Evolutionary conservation across 92 coral and sea anemone species (phyloP).

Genomic region (Actinostola sp.): DNA sequence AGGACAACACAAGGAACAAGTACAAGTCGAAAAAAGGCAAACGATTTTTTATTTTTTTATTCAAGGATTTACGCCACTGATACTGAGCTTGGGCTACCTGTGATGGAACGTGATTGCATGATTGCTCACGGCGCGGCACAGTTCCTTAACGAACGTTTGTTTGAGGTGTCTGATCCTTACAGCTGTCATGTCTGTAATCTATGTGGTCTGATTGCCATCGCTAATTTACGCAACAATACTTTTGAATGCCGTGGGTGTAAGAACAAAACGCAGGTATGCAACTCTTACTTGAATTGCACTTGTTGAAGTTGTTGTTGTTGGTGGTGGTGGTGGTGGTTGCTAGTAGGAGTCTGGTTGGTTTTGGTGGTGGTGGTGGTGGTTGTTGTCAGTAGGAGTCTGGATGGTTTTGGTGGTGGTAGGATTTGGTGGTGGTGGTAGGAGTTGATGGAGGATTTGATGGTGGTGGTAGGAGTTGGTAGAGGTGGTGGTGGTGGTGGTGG

Average conservation of each 20-base stretch:
- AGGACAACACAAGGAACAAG: too few species aligned
- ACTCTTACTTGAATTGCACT: not conserved
- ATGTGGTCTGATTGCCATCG: conserved; percentile 96
- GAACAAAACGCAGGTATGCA: conserved; percentile 92
- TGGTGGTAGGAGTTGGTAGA: too few species aligned
- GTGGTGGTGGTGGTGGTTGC: not conserved
- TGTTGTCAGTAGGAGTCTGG: not conserved
- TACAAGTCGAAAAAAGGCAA: too few species aligned
- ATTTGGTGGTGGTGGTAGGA: too few species aligned
- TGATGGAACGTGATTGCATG: conserved; percentile 99
- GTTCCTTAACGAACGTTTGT: conserved; percentile 97
- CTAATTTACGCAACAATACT: conserved; percentile 92
- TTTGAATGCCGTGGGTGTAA: conserved; percentile 98
- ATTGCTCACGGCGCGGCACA: conserved; percentile 99
- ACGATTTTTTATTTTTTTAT: too few species aligned
- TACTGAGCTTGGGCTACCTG: too few species aligned
- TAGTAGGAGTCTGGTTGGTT: not conserved
- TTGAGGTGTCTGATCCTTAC: conserved; percentile 97
- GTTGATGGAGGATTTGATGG: too few species aligned
- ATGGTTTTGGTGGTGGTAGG: not conserved
- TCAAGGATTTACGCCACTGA: too few species aligned
- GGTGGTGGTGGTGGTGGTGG: too few species aligned
- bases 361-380: not conserved
- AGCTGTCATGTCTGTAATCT: conserved; percentile 98
- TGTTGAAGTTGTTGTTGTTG: not conserved